Evolutionary conservation across 2,113 vertebrate genomes (phyloP).

Genomic region (Arenaria interpres): DNA sequence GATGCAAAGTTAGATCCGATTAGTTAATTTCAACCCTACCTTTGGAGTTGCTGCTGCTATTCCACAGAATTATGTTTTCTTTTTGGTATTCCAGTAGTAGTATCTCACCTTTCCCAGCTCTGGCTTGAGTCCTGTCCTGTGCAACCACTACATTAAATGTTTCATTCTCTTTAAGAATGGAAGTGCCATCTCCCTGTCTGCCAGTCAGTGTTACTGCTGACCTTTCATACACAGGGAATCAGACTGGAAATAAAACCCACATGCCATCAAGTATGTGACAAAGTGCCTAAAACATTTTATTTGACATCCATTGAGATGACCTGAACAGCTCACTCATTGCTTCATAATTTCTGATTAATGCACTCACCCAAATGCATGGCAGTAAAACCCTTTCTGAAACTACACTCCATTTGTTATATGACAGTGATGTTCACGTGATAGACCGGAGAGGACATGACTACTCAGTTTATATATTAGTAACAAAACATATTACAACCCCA

Average conservation of each 20-base stretch:
- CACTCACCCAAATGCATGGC: not conserved
- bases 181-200: not conserved
- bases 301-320: not conserved
- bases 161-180: not conserved
- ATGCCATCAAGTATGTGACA: not conserved
- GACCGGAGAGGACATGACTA: not conserved
- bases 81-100: not conserved
- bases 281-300: not conserved
- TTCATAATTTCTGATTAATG: constrained; percentile 42
- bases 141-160: not conserved
- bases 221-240: not conserved
- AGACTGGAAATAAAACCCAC: not conserved
- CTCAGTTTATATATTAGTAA: not conserved
- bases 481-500: not conserved
- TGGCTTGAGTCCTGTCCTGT: not conserved
- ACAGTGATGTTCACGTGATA: not conserved
- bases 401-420: not conserved
- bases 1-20: not conserved
- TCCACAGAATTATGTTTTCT: not conserved
- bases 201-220: not conserved
- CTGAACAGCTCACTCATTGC: not conserved
- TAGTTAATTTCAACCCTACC: not conserved
- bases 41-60: not conserved
- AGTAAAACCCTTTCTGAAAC: not conserved
- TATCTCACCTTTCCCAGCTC: not conserved